Base-by-base conservation (phyloP, 2,888 invertebrate species). In the Heteropelma amictum region DNA sequence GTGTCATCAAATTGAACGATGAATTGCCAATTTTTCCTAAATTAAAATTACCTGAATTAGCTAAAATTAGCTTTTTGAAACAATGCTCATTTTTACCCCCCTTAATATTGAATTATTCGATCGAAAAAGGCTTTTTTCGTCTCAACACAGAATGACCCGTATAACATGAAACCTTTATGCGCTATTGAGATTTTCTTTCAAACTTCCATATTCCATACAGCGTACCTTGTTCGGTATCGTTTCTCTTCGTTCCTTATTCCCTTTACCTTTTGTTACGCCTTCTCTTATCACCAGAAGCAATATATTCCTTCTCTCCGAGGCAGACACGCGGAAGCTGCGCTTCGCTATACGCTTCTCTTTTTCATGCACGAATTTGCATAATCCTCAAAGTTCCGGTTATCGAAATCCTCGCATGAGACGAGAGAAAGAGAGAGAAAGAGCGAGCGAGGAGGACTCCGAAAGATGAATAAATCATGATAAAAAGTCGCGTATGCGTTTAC, bases 321-420 rank as follows among this genome's bases (percentile, higher is more conserved):
- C 26, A 28, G 35, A 42, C 71, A 60, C 33, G 67, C 69, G 28
- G 61, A 51, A 71, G 17, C 65, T 71, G 21, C 21, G 35, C 26
- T 23, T 40, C 19, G 33, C 33, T 42, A 17, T 49, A 49, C 38
- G 67, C 75, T 67, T 65, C 53, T n/a, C n/a, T 71, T 33, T 47
- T 53, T 49, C 8, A 33, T 54, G 2, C 26, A n/a, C 14, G 28
- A 61, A 71, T 75, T 75, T 75, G 71, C 65, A 75, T 75, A 71
- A 75, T 71, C 71, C 60, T 63, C 67, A 71, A 75, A 61, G 65
- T 71, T 67, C 56, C 23, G 67, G 71, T 65, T 75, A 75, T 75
- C 65, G 75, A 75, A 75, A 60, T 49, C 65, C 56, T 42, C n/a
- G n/a, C n/a, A n/a, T n/a, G n/a, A n/a, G n/a, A n/a, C n/a, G n/a